Evolutionary conservation across 1,140 invertebrate genomes (phyloP).

Genomic region (Neotoxoptera formosana): DNA sequence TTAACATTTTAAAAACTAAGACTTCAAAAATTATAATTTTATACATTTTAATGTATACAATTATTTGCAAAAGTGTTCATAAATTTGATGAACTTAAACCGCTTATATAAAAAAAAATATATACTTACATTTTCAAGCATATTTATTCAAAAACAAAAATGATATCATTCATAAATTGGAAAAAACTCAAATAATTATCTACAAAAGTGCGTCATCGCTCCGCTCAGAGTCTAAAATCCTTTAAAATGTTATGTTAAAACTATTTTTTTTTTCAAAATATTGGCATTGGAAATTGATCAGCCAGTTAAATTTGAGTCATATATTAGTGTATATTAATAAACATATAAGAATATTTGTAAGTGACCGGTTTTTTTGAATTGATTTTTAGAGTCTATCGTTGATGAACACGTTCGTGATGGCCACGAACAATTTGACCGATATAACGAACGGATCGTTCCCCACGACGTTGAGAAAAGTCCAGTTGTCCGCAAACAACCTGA

Average conservation of each 20-base stretch:
- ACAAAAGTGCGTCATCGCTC: not conserved
- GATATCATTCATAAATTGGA: no score
- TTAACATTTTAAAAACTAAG: not conserved
- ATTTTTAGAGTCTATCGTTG: slow-evolving; percentile 70
- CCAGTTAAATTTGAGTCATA: not conserved
- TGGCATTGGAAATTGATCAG: no score
- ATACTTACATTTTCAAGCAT: not conserved
- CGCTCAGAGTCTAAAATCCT: not conserved
- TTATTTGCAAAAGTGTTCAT: no score
- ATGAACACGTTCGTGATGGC: slow-evolving; percentile 74
- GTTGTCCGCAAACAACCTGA: slow-evolving; percentile 75
- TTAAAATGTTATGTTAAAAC: not conserved
- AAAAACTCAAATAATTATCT: no score
- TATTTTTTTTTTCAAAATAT: not conserved
- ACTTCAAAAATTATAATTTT: not conserved
- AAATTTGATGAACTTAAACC: no score
- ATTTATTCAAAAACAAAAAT: no score
- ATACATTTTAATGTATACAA: not conserved
- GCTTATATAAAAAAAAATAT: no score
- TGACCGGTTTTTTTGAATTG: not conserved
- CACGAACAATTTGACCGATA: slow-evolving; percentile 74
- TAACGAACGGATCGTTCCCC: slow-evolving; percentile 73
- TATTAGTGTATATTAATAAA: not conserved
- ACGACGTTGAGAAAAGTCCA: slow-evolving; percentile 73
- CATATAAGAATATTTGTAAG: not conserved